A percentile compares a stretch with the other conserved stretches of the same genome.
Conservation (phyloP, 1,140 invertebrate species). For the Adelges cooleyi region DNA sequence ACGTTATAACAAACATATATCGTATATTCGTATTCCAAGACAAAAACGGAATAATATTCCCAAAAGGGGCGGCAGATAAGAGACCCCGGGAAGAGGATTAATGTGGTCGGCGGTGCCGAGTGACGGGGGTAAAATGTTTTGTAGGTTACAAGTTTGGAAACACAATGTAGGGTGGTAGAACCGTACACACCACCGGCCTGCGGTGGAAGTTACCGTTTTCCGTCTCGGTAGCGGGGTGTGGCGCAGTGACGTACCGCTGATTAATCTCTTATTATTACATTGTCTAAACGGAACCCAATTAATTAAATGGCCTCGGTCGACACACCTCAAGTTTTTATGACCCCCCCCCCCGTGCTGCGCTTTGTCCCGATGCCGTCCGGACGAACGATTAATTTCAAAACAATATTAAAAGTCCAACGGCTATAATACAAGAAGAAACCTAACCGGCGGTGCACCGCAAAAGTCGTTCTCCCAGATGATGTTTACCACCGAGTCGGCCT, state of each 20-base stretch:
- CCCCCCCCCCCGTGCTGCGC: no score
- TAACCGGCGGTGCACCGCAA: no score
- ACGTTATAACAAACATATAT: no score
- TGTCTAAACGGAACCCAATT: background rate
- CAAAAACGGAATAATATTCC: no score
- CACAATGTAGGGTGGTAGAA: no score
- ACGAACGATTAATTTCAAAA: no score
- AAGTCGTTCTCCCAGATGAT: no score
- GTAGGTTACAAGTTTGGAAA: slow-evolving; percentile 5
- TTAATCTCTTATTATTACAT: slow-evolving; percentile 22
- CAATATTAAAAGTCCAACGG: no score
- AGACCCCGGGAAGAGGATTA: background rate
- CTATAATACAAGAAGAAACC: no score
- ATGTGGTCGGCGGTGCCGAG: background rate
- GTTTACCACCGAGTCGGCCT: no score
- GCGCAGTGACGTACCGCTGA: background rate
- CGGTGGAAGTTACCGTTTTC: background rate
- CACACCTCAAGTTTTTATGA: slow-evolving; percentile 3
- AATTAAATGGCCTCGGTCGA: slow-evolving; percentile 9
- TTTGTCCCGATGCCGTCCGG: no score
- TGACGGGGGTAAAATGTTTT: background rate
- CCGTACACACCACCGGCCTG: background rate
- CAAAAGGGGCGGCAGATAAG: background rate
- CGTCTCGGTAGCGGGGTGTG: background rate
- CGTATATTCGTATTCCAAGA: no score